Evolutionary conservation across 2,888 invertebrate genomes (phyloP).

Genomic region (Epiperipatus broadwayi): DNA sequence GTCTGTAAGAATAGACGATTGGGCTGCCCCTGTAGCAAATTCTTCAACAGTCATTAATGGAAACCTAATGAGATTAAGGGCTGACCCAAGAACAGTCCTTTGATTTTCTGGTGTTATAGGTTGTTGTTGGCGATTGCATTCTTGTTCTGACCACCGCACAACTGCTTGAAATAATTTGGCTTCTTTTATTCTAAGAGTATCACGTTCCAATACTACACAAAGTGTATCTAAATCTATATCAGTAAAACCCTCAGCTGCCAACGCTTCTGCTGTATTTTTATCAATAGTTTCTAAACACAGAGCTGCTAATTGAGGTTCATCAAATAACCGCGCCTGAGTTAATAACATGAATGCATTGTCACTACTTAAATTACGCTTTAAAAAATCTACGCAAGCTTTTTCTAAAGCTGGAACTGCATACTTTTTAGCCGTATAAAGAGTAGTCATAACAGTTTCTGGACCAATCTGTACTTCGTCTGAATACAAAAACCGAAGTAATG

Average conservation of each 20-base stretch:
- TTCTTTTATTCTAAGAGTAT: conserved; percentile 56
- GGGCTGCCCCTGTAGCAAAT: conserved; percentile 55
- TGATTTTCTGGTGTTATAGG: conserved; percentile 47
- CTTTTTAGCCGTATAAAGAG: conserved; percentile 64
- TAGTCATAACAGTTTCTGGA: conserved; percentile 68
- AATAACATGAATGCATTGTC: conserved; percentile 65
- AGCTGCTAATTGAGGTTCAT: conserved; percentile 58
- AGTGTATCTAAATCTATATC: conserved; percentile 62
- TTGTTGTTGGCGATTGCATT: conserved; percentile 46
- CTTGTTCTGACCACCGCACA: conserved; percentile 49
- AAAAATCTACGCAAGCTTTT: conserved; percentile 59
- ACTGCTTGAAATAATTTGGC: conserved; percentile 55
- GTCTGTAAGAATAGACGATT: conserved; percentile 52
- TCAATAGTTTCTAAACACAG: conserved; percentile 63
- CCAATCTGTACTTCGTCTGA: conserved; percentile 64
- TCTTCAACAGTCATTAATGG: conserved; percentile 69
- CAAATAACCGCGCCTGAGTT: conserved; percentile 56
- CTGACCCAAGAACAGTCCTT: conserved; percentile 44
- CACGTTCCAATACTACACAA: conserved; percentile 52
- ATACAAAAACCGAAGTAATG: conserved; percentile 46
- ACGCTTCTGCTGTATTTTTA: conserved; percentile 56
- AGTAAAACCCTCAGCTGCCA: conserved; percentile 55
- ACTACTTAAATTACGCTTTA: conserved; percentile 48
- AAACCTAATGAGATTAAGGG: conserved; percentile 52
- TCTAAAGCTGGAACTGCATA: conserved; percentile 66